Percentiles rank a stretch among this genome's conserved stretches.
phyloP scores from a whole-genome alignment of 1,140 invertebrate genomes.

The Macrobrachium nipponense region DNA sequence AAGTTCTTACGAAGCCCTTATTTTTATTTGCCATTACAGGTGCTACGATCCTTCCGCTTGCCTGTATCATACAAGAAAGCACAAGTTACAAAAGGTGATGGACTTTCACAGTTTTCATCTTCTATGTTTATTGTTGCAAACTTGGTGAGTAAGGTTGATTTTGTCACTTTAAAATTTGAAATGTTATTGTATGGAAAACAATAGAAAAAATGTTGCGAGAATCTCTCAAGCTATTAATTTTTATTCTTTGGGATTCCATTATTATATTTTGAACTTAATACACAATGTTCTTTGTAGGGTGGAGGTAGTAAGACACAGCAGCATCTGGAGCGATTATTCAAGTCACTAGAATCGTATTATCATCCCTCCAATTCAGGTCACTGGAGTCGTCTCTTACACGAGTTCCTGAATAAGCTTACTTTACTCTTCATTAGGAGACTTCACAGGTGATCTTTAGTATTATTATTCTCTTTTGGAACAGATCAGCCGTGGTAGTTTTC shows the following conservation, averaged over 20 bases:
- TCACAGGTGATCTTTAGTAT: conserved; percentile 68
- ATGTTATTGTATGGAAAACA: too few species aligned
- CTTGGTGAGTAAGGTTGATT: conserved; percentile 68
- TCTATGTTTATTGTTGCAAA: conserved; percentile 80
- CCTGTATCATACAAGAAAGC: conserved; percentile 56
- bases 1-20: background rate
- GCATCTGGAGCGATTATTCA: conserved; percentile 84
- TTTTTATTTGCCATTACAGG: conserved; percentile 10
- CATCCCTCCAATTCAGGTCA: conserved; percentile 88
- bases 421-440: conserved; percentile 74
- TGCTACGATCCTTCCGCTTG: conserved; percentile 45
- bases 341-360: conserved; percentile 86
- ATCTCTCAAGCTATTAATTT: too few species aligned
- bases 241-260: too few species aligned
- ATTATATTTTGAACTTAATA: background rate
- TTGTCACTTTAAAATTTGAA: background rate
- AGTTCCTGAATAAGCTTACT: conserved; percentile 67
- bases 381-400: conserved; percentile 73
- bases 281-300: conserved; percentile 68
- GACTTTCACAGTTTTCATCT: conserved; percentile 74
- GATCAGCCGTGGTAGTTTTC: too few species aligned
- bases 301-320: conserved; percentile 75
- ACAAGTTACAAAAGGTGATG: conserved; percentile 65
- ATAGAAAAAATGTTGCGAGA: too few species aligned
- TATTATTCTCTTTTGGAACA: too few species aligned